phyloP scores from a whole-genome alignment of 2,888 invertebrate genomes.

The Ormyrus rosae region DNA sequence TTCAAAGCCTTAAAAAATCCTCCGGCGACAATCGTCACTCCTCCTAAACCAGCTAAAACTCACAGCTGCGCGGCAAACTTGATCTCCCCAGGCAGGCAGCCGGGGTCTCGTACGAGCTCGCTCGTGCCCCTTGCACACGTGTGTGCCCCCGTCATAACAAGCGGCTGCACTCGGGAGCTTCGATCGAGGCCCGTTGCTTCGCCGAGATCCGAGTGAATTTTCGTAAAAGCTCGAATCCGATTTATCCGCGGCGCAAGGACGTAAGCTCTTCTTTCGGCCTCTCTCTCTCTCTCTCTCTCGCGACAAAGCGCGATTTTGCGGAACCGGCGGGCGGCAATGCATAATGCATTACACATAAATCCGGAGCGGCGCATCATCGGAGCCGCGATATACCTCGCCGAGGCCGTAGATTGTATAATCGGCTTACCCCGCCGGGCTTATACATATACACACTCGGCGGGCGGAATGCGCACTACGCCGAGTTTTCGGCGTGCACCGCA shows the following conservation, averaged over 20 bases:
- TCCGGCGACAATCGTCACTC: too few relatives aligned
- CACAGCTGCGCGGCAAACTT: too few relatives aligned
- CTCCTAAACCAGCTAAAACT: too few relatives aligned
- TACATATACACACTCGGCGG: background rate
- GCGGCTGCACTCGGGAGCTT: too few relatives aligned
- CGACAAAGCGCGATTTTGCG: background rate
- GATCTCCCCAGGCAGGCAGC: too few relatives aligned
- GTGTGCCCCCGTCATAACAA: too few relatives aligned
- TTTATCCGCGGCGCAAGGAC: background rate
- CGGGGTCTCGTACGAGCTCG: too few relatives aligned
- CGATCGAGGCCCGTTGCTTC: too few relatives aligned
- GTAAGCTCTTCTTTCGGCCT: background rate
- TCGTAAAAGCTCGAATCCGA: background rate
- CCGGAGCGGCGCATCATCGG: background rate
- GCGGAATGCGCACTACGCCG: too few relatives aligned
- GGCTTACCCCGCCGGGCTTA: constrained; percentile 5
- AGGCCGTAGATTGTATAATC: constrained; percentile 33
- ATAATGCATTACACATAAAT: constrained; percentile 13
- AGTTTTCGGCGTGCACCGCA: too few relatives aligned
- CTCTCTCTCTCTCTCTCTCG: background rate
- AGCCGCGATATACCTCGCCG: background rate
- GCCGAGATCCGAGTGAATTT: background rate
- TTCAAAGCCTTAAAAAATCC: too few relatives aligned
- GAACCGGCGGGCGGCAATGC: background rate
- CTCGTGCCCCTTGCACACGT: too few relatives aligned